These are phyloP conservation scores for Emydoidea blandingii DNA, from an alignment of 2,797 vertebrate genomes.

Conservation along the genomic window DNA sequence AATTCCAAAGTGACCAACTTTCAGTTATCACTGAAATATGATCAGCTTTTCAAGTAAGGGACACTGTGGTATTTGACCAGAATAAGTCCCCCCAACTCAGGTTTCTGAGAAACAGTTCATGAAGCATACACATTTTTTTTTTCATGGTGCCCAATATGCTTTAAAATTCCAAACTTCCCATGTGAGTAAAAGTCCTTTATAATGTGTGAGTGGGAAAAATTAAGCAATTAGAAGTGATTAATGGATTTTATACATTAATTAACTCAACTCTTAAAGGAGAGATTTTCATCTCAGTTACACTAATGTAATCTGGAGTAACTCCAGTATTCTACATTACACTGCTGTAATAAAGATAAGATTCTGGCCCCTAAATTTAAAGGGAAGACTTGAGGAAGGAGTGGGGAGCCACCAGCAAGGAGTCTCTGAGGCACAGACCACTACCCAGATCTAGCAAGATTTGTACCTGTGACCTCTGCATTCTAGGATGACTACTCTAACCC, in stretches of 20 bases:
- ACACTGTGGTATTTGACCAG: constrained; percentile 62
- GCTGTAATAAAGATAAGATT: not conserved
- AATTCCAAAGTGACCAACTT: not conserved
- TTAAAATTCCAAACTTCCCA: not conserved
- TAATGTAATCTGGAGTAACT: not conserved
- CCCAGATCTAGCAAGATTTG: no score
- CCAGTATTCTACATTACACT: not conserved
- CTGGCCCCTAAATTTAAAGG: not conserved
- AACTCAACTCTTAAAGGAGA: not conserved
- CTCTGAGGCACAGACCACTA: no score
- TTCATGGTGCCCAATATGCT: not conserved
- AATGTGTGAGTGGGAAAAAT: not conserved
- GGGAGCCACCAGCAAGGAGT: no score
- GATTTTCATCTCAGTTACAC: not conserved
- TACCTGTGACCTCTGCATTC: no score
- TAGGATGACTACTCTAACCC: no score
- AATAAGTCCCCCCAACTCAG: constrained; percentile 46
- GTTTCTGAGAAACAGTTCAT: constrained; percentile 65
- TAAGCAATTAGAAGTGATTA: not conserved
- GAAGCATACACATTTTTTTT: constrained; percentile 61
- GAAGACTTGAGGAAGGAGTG: not conserved
- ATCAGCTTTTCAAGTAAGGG: constrained; percentile 56
- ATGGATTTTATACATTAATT: not conserved
- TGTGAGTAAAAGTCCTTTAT: not conserved
- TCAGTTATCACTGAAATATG: not conserved